Conservation (phyloP, 2,888 invertebrate genomes). For the Brachypterus glaber region DNA sequence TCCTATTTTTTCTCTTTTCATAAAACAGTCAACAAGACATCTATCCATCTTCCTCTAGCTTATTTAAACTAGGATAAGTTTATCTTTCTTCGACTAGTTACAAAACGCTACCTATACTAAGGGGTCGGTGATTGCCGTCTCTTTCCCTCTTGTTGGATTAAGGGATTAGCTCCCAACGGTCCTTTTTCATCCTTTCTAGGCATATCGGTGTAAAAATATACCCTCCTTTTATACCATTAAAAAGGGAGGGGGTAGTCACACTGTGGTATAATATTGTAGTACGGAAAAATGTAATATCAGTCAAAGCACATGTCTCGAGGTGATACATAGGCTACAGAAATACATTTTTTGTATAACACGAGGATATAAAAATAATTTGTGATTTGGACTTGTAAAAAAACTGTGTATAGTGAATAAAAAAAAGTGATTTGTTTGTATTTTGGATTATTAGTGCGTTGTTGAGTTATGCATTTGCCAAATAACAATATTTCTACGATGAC, state of each 20-base stretch:
- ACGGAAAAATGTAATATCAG: neutral
- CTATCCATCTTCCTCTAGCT: constrained; percentile 21
- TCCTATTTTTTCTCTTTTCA: constrained; percentile 35
- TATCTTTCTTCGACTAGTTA: constrained; percentile 15
- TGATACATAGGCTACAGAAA: too few relatives aligned
- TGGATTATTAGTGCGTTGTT: too few relatives aligned
- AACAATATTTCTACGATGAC: constrained; percentile 53
- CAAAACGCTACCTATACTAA: constrained; percentile 42
- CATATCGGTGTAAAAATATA: constrained; percentile 1
- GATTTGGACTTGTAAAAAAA: too few relatives aligned
- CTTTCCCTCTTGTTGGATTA: constrained; percentile 13
- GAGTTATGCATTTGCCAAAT: constrained; percentile 56
- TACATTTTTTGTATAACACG: too few relatives aligned
- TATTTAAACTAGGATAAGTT: neutral
- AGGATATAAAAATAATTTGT: too few relatives aligned
- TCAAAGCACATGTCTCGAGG: neutral
- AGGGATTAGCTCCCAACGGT: neutral
- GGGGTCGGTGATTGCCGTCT: constrained; percentile 18
- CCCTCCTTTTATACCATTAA: constrained; percentile 2
- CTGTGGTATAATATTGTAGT: constrained; percentile 1
- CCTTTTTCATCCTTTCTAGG: neutral
- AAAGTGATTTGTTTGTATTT: too few relatives aligned
- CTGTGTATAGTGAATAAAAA: too few relatives aligned
- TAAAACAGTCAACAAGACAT: constrained; percentile 29
- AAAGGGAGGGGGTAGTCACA: constrained; percentile 1